Base-by-base conservation (phyloP, 1,140 invertebrate species). In the Lepidurus apus region DNA sequence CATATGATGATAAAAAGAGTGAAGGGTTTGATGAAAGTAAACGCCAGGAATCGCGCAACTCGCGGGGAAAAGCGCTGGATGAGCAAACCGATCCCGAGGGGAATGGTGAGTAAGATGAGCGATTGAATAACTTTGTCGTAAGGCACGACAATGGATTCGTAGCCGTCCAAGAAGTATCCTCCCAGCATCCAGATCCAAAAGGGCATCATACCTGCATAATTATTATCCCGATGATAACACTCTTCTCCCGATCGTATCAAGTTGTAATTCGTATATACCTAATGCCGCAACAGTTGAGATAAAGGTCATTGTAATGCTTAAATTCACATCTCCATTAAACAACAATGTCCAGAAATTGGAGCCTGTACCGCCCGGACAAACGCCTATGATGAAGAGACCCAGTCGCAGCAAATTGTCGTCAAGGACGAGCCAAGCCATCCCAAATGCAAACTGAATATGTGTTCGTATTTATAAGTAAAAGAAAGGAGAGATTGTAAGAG, bases 261-360 rank as follows among this genome's bases (percentile, higher is more conserved):
- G 10, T 21, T 13, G 79, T n/a, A 42, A 24, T 21, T 75, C 21
- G n/a, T 86, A 87, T 34, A 34, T 86, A 92, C 93, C 91, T 84
- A 96, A 92, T 8, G 94, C 90, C 26, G 90, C 89, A 21, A 95
- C 82, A 17, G 93, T 96, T 79, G 93, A 93, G 75, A 98, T 88
- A 34, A 95, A 92, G 0, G 96, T 98, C 95, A 98, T 96, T 7
- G 95, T 92, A 77, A 98, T 90, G 1, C 94, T 96, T 6, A 98
- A 87, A 86, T 95, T 91, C 0, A 97, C 87, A 86, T 97, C 97
- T 8, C 94, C 96, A 43, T 91, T 91, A 0, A 98, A 85, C 45
- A 96, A 88, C 79, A 93, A 89, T 0, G 94, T 94, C 95, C 96
- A 98, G 81, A 97, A 95, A 84, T 98, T 98, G 11, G 95, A 97